Evolutionary conservation across 2,797 vertebrate genomes (phyloP).

Genomic region (Enteromius unitaeniatus): DNA sequence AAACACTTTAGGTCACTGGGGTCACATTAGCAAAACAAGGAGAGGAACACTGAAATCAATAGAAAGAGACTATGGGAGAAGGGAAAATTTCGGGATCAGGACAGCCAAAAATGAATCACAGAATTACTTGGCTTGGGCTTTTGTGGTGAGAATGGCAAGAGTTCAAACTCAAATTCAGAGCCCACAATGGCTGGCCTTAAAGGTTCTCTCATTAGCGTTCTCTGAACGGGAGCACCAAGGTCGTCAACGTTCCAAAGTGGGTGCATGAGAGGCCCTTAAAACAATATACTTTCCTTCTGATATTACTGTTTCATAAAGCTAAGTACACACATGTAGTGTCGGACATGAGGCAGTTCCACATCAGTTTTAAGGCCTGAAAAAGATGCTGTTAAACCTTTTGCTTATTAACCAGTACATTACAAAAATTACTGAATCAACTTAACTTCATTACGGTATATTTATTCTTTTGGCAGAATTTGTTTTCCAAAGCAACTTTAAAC

Average conservation of each 20-base stretch:
- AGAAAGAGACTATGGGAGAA: conserved; percentile 61
- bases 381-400: background rate
- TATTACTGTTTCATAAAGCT: conserved; percentile 27
- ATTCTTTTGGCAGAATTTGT: background rate
- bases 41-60: conserved; percentile 36
- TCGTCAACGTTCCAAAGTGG: conserved; percentile 30
- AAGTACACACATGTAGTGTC: background rate
- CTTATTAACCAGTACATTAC: background rate
- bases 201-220: conserved; percentile 80
- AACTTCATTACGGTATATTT: background rate
- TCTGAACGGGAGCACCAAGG: conserved; percentile 62
- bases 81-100: conserved; percentile 66
- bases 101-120: conserved; percentile 77
- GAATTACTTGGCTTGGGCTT: conserved; percentile 77
- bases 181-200: conserved; percentile 81
- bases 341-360: background rate
- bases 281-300: conserved; percentile 18
- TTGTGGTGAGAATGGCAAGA: conserved; percentile 81
- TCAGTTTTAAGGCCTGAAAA: background rate
- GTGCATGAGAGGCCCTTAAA: conserved; percentile 33
- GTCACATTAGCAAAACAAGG: conserved; percentile 33
- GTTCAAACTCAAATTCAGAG: conserved; percentile 74
- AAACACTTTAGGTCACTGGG: conserved; percentile 24
- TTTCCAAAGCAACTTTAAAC: background rate
- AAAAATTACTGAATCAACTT: background rate